Base-by-base conservation (phyloP, 1,140 invertebrate genomes). In the Goniozus legneri region DNA sequence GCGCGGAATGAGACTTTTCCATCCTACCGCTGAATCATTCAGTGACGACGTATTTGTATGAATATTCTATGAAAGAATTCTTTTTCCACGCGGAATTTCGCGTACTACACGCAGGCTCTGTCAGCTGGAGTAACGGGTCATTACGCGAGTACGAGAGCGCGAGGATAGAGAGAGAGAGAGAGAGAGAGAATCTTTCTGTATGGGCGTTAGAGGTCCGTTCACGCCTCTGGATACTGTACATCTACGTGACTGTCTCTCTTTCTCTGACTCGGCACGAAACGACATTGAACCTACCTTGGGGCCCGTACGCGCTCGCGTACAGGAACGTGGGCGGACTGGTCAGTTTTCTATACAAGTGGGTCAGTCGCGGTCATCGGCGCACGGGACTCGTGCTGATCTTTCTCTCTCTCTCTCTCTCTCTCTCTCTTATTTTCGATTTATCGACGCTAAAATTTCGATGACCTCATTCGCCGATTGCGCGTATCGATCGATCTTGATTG, bases 211-310 rank as follows among this genome's bases (percentile, higher is more conserved):
- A 8, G 7, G 16, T 16, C 13, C 21, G 8, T 18, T 4, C n/a
- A 22, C 27, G 13, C 14, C 31, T 35, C 22, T 41, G 31, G 33
- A 20, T 35, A 47, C 19, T n/a, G n/a, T n/a, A n/a, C n/a, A 14
- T 22, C 24, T 18, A 18, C 33, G 21, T 6, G 15, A 42, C 12
- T 15, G 32, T 20, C 38, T 52, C 18, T 43, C 21, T 40, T 30
- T 45, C 56, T 56, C 34, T 43, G 37, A n/a, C 54, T 42, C 38
- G 49, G 31, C 52, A 43, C 48, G 51, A 52, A 49, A 56, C 64
- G 69, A 66, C 70, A 73, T 71, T 73, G 70, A 73, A 67, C 61
- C 65, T 69, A 63, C 65, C 64, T 67, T 69, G 63, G 50, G 40
- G 58, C 61, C 50, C 47, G 52, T 64, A 53, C 22, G 49, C 13